Base-by-base conservation (phyloP, 2,797 vertebrate genomes). In the Podarcis lilfordi region DNA sequence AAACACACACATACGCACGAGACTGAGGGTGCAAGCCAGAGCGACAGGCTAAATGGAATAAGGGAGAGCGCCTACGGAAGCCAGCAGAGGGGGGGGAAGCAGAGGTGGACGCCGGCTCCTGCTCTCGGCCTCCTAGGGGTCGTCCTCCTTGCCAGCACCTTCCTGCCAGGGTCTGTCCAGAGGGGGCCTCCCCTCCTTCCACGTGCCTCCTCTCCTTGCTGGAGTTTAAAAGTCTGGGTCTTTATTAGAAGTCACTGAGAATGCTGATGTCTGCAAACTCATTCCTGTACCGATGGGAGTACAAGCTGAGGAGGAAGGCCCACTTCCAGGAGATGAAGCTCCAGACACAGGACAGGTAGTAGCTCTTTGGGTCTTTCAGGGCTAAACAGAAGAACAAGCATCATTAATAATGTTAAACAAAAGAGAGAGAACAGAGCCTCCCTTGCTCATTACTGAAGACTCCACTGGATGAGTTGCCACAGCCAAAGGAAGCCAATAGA, bases 261-360 rank as follows among this genome's bases (percentile, higher is more conserved):
- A 99, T 99, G 85, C 98, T 98, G 97, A 99, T 98, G 96, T 99
- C 98, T 0, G 98, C 98, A 2, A 99, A 99, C 95, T 99, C 98
- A 5, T 97, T 97, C 80, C 97, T 96, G 96, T 99, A 99, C 35
- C 98, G 98, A 93, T 97, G 95, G 1, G 98, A 95, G 0, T 97
- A 96, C 40, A 98, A 89, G n/a, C 96, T 79, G 15, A 99, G 98
- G 92, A 99, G 94, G 91, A 97, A 97, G 64, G 98, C 97, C 99
- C 99, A 99, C 94, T 99, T 99, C 89, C 98, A 95, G 82, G 97
- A 97, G 95, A 99, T 98, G 96, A 98, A 96, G 88, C 98, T 98
- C 99, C 99, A 99, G 69, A 99, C 97, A 0, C 97, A 97, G 0
- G 99, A 98, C 92, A 99, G 96, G 96, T 98, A 99, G 82, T 97